These are phyloP conservation scores for Limnodromus scolopaceus DNA, from an alignment of 2,797 vertebrate genomes.

Conservation along the genomic window DNA sequence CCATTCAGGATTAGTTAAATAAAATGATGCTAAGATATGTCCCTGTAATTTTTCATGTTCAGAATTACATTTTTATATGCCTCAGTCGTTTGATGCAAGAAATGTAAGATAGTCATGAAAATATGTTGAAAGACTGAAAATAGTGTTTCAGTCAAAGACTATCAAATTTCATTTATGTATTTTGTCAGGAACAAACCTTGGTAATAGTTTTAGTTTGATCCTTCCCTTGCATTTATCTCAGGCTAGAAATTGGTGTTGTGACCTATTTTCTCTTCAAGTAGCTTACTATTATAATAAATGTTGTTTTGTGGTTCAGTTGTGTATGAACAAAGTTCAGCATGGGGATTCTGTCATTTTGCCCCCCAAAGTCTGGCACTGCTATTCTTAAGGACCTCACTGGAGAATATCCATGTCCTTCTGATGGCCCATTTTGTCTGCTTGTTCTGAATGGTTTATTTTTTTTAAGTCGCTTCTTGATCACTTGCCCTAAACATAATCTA, in stretches of 20 bases:
- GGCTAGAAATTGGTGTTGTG: not conserved
- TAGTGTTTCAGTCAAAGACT: not conserved
- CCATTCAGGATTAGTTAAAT: not conserved
- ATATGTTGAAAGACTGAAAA: constrained; percentile 7
- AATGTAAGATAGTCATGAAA: not conserved
- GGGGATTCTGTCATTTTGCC: not conserved
- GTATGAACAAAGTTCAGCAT: not conserved
- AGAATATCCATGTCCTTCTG: not conserved
- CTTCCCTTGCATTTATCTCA: not conserved
- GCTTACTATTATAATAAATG: not conserved
- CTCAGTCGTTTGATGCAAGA: not conserved
- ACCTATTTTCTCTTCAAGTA: not conserved
- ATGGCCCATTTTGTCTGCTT: not conserved
- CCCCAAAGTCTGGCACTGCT: not conserved
- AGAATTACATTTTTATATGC: not conserved
- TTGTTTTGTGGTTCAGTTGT: not conserved
- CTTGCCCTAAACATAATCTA: not conserved
- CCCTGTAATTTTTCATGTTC: not conserved
- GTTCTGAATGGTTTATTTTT: not conserved
- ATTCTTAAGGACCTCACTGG: not conserved
- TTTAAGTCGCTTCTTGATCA: not conserved
- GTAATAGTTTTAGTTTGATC: not conserved
- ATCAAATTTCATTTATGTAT: not conserved
- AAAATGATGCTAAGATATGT: not conserved
- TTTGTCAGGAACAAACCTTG: not conserved